phyloP scores from a whole-genome alignment of 92 coral and sea anemone species.

The Phymanthus crucifer region DNA sequence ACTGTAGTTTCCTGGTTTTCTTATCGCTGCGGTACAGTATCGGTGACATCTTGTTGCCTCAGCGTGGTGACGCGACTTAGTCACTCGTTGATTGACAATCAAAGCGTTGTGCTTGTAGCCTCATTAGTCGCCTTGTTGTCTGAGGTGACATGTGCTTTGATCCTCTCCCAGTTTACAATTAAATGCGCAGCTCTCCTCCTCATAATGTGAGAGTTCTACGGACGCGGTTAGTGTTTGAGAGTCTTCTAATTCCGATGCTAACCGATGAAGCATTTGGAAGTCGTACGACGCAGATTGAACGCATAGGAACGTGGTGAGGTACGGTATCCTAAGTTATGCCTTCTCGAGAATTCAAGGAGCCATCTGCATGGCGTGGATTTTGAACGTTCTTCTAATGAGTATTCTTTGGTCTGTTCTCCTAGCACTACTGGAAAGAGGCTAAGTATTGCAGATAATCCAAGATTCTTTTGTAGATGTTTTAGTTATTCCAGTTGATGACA shows the following conservation, averaged over 20 bases:
- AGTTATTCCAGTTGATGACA: not conserved
- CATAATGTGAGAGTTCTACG: not conserved
- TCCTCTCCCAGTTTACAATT: not conserved
- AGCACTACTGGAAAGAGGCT: not conserved
- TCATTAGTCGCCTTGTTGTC: slow-evolving; percentile 9
- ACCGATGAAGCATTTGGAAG: not conserved
- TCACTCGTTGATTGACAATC: not conserved
- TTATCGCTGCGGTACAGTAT: not conserved
- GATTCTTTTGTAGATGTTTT: not conserved
- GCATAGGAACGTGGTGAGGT: not conserved
- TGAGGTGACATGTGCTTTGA: not conserved
- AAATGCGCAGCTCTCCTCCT: not conserved
- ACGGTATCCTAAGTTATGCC: not conserved
- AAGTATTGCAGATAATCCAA: not conserved
- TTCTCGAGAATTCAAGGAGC: not conserved
- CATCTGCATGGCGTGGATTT: not conserved
- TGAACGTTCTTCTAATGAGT: not conserved
- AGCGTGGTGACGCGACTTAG: slow-evolving; percentile 1
- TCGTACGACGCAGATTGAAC: not conserved
- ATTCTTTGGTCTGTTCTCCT: not conserved
- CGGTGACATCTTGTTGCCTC: not conserved
- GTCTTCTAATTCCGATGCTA: not conserved
- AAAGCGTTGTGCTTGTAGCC: not conserved
- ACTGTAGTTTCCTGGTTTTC: too few relatives aligned
- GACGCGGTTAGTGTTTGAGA: not conserved